Conservation (phyloP, 2,797 vertebrate genomes). For the Nasua narica region DNA sequence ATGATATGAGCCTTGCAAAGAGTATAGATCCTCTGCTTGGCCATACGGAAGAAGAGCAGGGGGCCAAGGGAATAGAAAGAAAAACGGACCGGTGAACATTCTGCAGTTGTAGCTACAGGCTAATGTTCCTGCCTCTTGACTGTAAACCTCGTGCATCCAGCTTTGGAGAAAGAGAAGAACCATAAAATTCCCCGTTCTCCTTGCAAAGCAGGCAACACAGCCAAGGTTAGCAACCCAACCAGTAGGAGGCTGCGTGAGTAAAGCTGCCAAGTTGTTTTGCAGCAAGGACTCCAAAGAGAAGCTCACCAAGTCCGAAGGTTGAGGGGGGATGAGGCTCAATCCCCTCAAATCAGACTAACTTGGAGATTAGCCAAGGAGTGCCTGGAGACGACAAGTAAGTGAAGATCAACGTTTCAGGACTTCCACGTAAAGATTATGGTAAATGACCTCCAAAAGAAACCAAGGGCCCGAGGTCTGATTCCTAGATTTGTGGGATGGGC, state of each 20-base stretch:
- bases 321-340: neutral
- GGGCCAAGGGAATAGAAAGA: neutral
- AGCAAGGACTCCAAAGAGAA: neutral
- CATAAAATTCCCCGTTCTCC: neutral
- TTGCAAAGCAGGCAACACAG: neutral
- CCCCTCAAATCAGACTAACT: neutral
- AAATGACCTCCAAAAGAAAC: neutral
- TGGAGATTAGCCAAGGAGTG: neutral
- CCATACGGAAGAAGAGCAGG: neutral
- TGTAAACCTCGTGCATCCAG: neutral
- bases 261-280: neutral
- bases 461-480: neutral
- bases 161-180: neutral
- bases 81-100: no score
- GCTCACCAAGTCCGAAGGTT: neutral
- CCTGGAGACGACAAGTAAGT: neutral
- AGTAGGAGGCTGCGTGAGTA: neutral
- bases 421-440: neutral
- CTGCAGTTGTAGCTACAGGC: neutral
- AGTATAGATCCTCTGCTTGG: neutral
- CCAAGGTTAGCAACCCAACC: neutral
- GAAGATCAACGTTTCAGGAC: neutral
- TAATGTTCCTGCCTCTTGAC: accelerated
- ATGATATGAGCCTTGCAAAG: neutral
- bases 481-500: accelerated